Evolutionary conservation across 1,140 invertebrate genomes (phyloP), one percentile per base, ranked within the genome.

Genomic region (Apis florea): DNA sequence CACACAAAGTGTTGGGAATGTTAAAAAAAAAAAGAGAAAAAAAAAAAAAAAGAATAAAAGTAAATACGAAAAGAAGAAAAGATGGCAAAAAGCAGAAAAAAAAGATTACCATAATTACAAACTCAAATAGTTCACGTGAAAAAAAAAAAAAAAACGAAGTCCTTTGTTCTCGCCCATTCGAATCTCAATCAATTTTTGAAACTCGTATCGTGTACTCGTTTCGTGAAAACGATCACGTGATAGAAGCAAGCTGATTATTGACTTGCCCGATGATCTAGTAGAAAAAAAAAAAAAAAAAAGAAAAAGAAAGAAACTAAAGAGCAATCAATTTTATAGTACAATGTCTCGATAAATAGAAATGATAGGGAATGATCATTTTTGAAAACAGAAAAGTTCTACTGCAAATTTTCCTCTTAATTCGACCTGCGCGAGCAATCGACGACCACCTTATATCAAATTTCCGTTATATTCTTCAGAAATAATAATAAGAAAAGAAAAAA

Each of bases 341-440:
- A 69, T 54, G 78, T 61, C 80, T 61, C 74, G 58, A 85, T 54
- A 1, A 54, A 54, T 54, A 61, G 9, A 58, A 68, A 26, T n/a
- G n/a, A n/a, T 87, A 89, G 84, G 85, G 77, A 89, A 83, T 86
- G 68, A 61, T 84, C 89, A 80, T 73, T 86, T 87, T 89, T 24
- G 85, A 63, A 63, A 89, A 89, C 90, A 89, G 83, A 64, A 85
- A 88, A 86, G 92, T 94, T 94, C 93, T 94, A 94, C 93, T 94
- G 93, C 93, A 94, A 94, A 94, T 94, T 91, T 93, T 93, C 84
- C 83, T 91, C 87, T 85, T 90, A 91, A 90, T 90, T 91, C 76
- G 71, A 86, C 49, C 61, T 79, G 90, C 89, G 82, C 90, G 92
- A 92, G 90, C 87, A 90, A 84, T 92, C 85, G 89, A 70, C 85